Conservation (phyloP, 1,140 invertebrate genomes). For the Drosophila novamexicana region DNA sequence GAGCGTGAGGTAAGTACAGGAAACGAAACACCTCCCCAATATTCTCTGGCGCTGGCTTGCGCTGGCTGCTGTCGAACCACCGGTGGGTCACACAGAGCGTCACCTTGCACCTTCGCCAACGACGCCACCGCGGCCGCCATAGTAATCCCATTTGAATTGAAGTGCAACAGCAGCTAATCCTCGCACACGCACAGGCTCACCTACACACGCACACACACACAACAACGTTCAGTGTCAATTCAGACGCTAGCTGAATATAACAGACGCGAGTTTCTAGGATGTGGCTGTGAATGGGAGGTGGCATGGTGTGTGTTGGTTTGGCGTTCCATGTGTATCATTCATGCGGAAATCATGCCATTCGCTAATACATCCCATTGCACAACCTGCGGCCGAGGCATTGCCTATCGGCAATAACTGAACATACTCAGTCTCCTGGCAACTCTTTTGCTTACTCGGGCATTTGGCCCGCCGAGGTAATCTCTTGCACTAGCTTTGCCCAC, state of each 20-base stretch:
- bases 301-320: constrained; percentile 6
- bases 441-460: constrained; percentile 41
- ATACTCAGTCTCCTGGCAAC: constrained; percentile 29
- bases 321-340: constrained; percentile 63
- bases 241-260: constrained; percentile 28
- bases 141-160: constrained; percentile 57
- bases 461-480: constrained; percentile 58
- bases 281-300: constrained; percentile 22
- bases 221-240: constrained; percentile 36
- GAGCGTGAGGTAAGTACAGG: constrained; percentile 85
- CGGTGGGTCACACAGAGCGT: constrained; percentile 18
- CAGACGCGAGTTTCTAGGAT: constrained; percentile 1
- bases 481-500: constrained; percentile 10
- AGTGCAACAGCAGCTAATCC: constrained; percentile 54
- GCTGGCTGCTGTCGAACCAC: constrained; percentile 1
- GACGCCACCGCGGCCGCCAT: constrained; percentile 13
- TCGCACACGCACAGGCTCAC: not conserved
- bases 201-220: not conserved
- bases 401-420: constrained; percentile 16
- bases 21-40: not conserved
- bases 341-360: constrained; percentile 63
- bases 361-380: constrained; percentile 75
- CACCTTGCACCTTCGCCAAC: not conserved
- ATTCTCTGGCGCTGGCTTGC: constrained; percentile 11
- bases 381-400: constrained; percentile 20